Evolutionary conservation across 1,140 invertebrate species (phyloP).

Genomic region (Lepidotrigona ventralis): DNA sequence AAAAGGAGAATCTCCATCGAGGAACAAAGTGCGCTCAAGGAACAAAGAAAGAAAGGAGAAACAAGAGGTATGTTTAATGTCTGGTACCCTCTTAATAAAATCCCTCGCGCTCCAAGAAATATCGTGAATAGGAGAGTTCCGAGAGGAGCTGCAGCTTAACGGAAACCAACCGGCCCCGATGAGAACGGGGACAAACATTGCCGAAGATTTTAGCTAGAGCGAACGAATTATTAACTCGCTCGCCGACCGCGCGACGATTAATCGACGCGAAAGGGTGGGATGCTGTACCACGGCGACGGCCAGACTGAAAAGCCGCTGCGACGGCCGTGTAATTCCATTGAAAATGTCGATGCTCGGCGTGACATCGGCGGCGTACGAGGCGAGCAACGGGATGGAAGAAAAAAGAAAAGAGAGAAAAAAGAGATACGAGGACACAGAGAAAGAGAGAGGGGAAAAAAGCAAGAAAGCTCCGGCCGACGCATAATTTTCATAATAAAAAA

Average conservation of each 20-base stretch:
- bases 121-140: slow-evolving; percentile 67
- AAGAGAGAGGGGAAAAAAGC: too few species aligned
- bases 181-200: slow-evolving; percentile 29
- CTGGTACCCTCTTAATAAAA: slow-evolving; percentile 69
- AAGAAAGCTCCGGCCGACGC: too few species aligned
- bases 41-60: slow-evolving; percentile 41
- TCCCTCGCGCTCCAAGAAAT: slow-evolving; percentile 69
- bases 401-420: neutral
- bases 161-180: slow-evolving; percentile 11
- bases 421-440: neutral
- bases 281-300: too few species aligned
- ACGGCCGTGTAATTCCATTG: neutral
- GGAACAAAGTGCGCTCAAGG: slow-evolving; percentile 38
- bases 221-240: slow-evolving; percentile 36
- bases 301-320: neutral
- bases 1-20: slow-evolving; percentile 5
- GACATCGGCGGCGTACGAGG: neutral
- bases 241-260: slow-evolving; percentile 26
- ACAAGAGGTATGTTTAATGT: slow-evolving; percentile 45
- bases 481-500: slow-evolving; percentile 5
- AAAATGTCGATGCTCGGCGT: neutral
- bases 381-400: too few species aligned
- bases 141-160: slow-evolving; percentile 6
- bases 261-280: neutral
- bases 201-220: neutral